Base-by-base conservation (phyloP, 2,797 vertebrate genomes). In the Enteromius afrohamiltoni region DNA sequence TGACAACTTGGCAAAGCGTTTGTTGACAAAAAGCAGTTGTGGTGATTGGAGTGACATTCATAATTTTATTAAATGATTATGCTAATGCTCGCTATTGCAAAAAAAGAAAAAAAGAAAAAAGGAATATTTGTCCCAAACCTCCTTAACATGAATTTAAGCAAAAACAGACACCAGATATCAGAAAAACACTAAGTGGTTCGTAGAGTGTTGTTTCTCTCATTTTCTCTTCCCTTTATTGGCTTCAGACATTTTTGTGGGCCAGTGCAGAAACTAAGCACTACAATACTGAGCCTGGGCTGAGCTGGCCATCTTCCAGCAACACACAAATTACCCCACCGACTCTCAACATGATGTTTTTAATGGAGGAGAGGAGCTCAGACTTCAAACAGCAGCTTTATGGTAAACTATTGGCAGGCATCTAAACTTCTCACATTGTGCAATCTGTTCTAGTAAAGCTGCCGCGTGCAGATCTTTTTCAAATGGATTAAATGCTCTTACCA, bases 321-420 rank as follows among this genome's bases (percentile, higher is more conserved):
- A 87, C 87, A 90, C 92, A 90, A 90, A 92, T 92, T 87, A 90
- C 88, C 90, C 88, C 82, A 86, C 85, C 91, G 88, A 90, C 90
- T 89, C 86, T 53, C 86, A 86, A 77, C 31, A 49, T 81, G 85
- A 80, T 87, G 90, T 87, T 84, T 88, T 85, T 88, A 90, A 53
- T 68, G 85, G 87, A 84, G 85, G 85, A 86, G 84, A 23, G 40
- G 82, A 86, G 87, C 87, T 89, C 69, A 89, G 81, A 92, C 91
- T 92, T 94, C 91, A 93, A 92, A 93, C 88, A 34, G 53, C 65
- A 81, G 86, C 80, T 91, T 93, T 89, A 91, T 90, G 86, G 90
- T 92, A 89, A 92, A 92, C 73, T 73, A 93, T 86, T 91, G 92
- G 91, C 90, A 89, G 88, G 82, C 86, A 83, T 91, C 77, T 85